Conservation (phyloP, 2,113 vertebrate genomes). For the Excalfactoria chinensis region DNA sequence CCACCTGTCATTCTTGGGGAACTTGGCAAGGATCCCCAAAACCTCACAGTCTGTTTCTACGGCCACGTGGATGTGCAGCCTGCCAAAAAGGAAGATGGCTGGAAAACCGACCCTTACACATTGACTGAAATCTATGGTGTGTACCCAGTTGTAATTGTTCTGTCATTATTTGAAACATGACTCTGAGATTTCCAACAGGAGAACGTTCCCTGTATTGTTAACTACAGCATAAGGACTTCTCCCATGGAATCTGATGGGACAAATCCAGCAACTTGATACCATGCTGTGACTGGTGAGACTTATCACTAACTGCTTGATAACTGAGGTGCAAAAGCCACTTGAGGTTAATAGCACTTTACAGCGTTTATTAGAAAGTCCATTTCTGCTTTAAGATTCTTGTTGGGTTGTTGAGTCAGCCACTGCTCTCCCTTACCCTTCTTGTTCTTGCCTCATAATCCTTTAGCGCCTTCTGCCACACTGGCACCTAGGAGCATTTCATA, state of each 20-base stretch:
- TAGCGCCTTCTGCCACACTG: background rate
- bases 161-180: background rate
- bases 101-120: conserved; percentile 86
- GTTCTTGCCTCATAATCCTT: background rate
- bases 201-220: background rate
- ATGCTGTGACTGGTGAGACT: background rate
- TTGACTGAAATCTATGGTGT: conserved; percentile 88
- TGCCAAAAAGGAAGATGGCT: conserved; percentile 86
- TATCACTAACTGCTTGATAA: background rate
- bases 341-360: background rate
- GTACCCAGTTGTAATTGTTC: background rate
- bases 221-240: background rate
- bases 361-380: background rate
- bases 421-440: fast-evolving
- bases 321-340: background rate
- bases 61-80: conserved; percentile 93
- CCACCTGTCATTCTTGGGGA: conserved; percentile 87
- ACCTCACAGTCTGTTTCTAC: conserved; percentile 88
- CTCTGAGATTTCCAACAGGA: background rate
- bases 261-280: background rate
- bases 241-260: background rate
- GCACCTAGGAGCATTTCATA: background rate
- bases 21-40: conserved; percentile 82
- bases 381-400: background rate
- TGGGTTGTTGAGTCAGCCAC: background rate